Base-by-base conservation (phyloP, 2,888 invertebrate species). In the Diploptera punctata region DNA sequence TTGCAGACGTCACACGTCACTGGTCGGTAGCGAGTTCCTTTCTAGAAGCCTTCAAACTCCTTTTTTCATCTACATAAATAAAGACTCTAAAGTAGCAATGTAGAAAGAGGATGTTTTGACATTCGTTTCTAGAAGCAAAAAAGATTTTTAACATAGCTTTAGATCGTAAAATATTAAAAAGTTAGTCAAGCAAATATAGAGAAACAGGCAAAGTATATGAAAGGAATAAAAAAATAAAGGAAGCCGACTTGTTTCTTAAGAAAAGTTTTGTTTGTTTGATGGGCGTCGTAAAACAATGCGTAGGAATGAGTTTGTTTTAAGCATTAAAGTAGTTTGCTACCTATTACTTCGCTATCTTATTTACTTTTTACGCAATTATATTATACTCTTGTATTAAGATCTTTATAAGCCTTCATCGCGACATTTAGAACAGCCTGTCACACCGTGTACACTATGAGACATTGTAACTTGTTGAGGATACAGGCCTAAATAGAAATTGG, bases 211-310 rank as follows among this genome's bases (percentile, higher is more conserved):
- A 13, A 38, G 1, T 18, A 49, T 19, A 49, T 21, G 21, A 49
- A 49, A 49, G 21, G 49, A 49, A 49, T 3, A 52, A 52, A 2
- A 24, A 52, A 52, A n/a, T n/a, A 38, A 38, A 52, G 24, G 52
- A 52, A 24, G 24, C 52, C 52, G 52, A 9, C 4, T 52, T 52
- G 49, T 49, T 49, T 49, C 49, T 49, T 18, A 21, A 19, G 49
- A 21, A 49, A 49, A 49, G 49, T 49, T 49, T 49, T n/a, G 52
- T 52, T 52, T 52, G 52, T 52, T 52, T 52, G 52, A 24, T 52
- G 24, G 24, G 52, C 52, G 24, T 24, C 24, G 52, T 52, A 52
- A 52, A 52, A 52, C 24, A 52, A 52, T 52, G 52, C 24, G 52
- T 19, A 52, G 24, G 52, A 52, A 52, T 13, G n/a, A 52, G 52